These are phyloP conservation scores for Sarcophaga bullata DNA, from an alignment of 1,140 invertebrate species.

Conservation along the genomic window DNA sequence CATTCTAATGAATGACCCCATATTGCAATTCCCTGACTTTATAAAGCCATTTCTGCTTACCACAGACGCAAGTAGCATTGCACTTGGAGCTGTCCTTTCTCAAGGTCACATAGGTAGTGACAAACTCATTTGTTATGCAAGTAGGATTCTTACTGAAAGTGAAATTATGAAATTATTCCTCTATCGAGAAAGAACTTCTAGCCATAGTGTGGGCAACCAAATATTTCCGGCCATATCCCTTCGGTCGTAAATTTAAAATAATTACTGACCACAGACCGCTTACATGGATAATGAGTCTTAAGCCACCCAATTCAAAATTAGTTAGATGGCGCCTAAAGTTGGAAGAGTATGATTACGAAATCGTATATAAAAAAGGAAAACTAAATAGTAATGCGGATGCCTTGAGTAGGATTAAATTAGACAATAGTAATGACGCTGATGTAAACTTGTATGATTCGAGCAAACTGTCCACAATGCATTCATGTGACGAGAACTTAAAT, in stretches of 20 bases:
- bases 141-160: too few relatives aligned
- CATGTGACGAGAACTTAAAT: background rate
- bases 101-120: too few relatives aligned
- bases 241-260: constrained; percentile 66
- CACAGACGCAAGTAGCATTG: too few relatives aligned
- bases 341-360: constrained; percentile 57
- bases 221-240: constrained; percentile 50
- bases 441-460: too few relatives aligned
- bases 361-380: constrained; percentile 51
- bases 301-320: too few relatives aligned
- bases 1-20: constrained; percentile 17
- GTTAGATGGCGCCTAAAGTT: too few relatives aligned
- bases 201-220: constrained; percentile 34
- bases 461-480: background rate
- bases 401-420: constrained; percentile 4
- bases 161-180: too few relatives aligned
- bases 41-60: too few relatives aligned
- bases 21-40: too few relatives aligned
- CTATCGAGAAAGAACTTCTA: constrained; percentile 48
- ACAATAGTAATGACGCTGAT: background rate
- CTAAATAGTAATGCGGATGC: constrained; percentile 35
- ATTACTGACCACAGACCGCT: constrained; percentile 63
- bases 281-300: too few relatives aligned
- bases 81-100: too few relatives aligned
- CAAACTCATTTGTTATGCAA: too few relatives aligned